Evolutionary conservation across 2,888 invertebrate species (phyloP), one percentile per base, ranked within the genome.

Genomic region (Chaetoderma sp.): DNA sequence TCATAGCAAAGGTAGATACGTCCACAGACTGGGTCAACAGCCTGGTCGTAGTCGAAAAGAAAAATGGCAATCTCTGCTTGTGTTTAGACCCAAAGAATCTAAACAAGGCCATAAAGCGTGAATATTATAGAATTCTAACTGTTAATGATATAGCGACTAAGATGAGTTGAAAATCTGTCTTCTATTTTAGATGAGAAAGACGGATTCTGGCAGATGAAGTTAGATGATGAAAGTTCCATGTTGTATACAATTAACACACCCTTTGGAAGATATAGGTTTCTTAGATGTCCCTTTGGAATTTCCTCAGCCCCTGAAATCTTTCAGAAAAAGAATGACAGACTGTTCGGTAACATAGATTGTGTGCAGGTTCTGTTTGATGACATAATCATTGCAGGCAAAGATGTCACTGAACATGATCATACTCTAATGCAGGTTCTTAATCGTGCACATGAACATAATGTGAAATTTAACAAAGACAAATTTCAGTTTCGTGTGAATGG

Each of bases 211-310:
- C 69, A 71, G 25, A 58, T 72, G 10, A 60, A 57, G 42, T 60
- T 76, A 6, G 59, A 54, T 36, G 62, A 65, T 4, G 59, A 71
- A 33, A 68, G 65, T 27, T 64, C n/a, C n/a, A n/a, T n/a, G n/a
- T n/a, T n/a, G n/a, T n/a, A n/a, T 45, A 75, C 73, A 39, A 72
- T 73, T 36, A 62, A 72, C 52, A 71, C 63, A n/a, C 72, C 70
- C 0, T 66, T 55, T 60, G 65, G 70, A 10, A 8, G 69, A n/a
- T 64, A 62, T 18, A 28, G 62, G 16, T 71, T 68, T 25, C 18
- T 33, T 1, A n/a, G 74, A 13, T 33, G 71, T 57, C 69, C 74
- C 5, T 73, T 71, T 54, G 72, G 72, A 10, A 60, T 68, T 3
- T 45, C 39, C 5, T 59, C 62, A 21, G 65, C 67, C 13, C 60